Conservation (phyloP, 2,888 invertebrate genomes). For the Rhaphigaster nebulosa region DNA sequence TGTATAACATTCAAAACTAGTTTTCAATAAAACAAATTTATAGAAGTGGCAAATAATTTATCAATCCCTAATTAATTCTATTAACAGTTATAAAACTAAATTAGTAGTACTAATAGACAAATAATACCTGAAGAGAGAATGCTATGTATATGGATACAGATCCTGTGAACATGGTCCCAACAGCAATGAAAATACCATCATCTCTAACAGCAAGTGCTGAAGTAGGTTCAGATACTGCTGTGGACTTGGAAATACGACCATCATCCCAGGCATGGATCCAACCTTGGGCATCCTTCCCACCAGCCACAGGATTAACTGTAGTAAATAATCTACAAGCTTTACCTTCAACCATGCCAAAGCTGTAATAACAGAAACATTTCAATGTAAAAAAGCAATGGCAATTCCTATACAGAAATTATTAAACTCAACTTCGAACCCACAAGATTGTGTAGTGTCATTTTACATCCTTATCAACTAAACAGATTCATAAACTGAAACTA, state of each 20-base stretch:
- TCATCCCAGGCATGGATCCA: conserved; percentile 86
- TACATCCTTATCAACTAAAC: no score
- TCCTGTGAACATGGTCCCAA: conserved; percentile 94
- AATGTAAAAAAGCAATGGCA: neutral
- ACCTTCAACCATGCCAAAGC: conserved; percentile 81
- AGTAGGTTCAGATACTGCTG: conserved; percentile 80
- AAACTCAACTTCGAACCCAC: neutral
- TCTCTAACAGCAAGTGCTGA: conserved; percentile 89
- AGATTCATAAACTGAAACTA: no score
- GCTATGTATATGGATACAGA: conserved; percentile 91
- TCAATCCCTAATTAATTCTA: no score
- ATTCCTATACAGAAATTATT: neutral
- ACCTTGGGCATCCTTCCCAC: conserved; percentile 78
- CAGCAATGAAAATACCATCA: conserved; percentile 92
- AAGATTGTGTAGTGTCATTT: no score
- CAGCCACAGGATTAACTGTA: conserved; percentile 83
- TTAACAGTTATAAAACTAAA: no score
- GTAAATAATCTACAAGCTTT: conserved; percentile 80
- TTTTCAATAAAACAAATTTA: no score
- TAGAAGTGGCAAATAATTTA: no score
- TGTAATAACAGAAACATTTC: conserved; percentile 67
- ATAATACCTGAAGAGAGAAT: conserved; percentile 86
- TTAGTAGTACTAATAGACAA: neutral
- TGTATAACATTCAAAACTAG: no score
- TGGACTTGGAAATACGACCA: conserved; percentile 73